phyloP scores from a whole-genome alignment of 2,113 vertebrate species.

The Reinhardtius hippoglossoides region DNA sequence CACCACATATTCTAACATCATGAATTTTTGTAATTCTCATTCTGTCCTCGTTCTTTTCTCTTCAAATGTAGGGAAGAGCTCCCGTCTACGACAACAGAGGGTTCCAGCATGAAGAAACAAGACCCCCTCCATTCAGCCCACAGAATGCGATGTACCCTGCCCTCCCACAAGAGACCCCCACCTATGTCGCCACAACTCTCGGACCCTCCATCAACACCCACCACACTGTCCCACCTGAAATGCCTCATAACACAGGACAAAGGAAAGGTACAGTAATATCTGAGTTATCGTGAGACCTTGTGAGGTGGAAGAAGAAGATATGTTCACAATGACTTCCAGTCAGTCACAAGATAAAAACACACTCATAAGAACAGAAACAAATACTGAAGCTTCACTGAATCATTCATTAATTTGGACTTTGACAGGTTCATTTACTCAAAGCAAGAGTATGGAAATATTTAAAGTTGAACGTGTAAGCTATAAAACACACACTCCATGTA shows the following conservation, averaged over 20 bases:
- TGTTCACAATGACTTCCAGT: background rate
- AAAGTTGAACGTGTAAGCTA: background rate
- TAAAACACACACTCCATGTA: background rate
- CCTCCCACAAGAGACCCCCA: slow-evolving; percentile 24
- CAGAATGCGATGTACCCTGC: slow-evolving; percentile 21
- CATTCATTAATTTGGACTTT: background rate
- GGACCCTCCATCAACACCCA: slow-evolving; percentile 60
- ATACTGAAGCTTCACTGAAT: too few species aligned
- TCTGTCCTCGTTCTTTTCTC: background rate
- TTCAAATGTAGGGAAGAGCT: slow-evolving; percentile 33
- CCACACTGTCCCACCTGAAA: slow-evolving; percentile 24
- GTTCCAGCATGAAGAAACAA: slow-evolving; percentile 58
- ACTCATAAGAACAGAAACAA: too few species aligned
- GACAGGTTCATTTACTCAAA: background rate
- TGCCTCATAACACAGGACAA: background rate
- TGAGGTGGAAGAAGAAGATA: background rate
- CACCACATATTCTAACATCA: background rate
- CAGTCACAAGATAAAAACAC: too few species aligned
- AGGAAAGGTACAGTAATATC: slow-evolving; percentile 41
- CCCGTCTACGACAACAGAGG: slow-evolving; percentile 64
- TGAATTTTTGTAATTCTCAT: background rate
- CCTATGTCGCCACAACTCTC: slow-evolving; percentile 7
- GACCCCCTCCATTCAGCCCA: slow-evolving; percentile 29
- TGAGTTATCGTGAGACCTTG: background rate
- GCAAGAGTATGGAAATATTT: too few species aligned